These are phyloP conservation scores for Neopipo cinnamomea DNA, from an alignment of 2,113 vertebrate species.

Conservation along the genomic window DNA sequence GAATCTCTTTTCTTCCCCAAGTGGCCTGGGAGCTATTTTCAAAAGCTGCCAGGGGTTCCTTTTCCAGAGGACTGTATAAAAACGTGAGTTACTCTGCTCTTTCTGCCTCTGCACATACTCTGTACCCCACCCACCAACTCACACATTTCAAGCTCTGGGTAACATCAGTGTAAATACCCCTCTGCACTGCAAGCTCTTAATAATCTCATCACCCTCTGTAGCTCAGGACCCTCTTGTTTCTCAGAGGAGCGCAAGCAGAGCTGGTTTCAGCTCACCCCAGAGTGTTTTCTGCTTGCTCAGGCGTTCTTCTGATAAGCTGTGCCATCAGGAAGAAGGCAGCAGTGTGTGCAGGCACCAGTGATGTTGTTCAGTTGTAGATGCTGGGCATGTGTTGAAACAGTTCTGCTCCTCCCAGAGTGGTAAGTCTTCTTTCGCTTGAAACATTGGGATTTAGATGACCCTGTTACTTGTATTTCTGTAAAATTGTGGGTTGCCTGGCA, in stretches of 20 bases:
- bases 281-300: neutral
- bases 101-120: neutral
- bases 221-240: neutral
- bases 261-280: neutral
- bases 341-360: neutral
- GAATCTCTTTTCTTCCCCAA: neutral
- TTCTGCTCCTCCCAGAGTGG: neutral
- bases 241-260: neutral
- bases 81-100: neutral
- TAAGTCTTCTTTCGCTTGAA: neutral
- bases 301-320: neutral
- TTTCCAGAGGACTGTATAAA: neutral
- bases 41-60: neutral
- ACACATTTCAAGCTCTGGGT: neutral
- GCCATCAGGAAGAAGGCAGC: neutral
- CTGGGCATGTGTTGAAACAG: neutral
- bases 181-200: neutral
- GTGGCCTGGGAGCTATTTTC: neutral
- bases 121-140: neutral
- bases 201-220: neutral
- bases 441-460: neutral
- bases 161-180: neutral
- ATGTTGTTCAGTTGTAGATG: rapidly evolving
- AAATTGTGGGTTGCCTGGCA: neutral
- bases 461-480: neutral